These are phyloP conservation scores for Acanthaster planci DNA, from an alignment of 35 echinoderm and acorn worm genomes.

Conservation along the genomic window DNA sequence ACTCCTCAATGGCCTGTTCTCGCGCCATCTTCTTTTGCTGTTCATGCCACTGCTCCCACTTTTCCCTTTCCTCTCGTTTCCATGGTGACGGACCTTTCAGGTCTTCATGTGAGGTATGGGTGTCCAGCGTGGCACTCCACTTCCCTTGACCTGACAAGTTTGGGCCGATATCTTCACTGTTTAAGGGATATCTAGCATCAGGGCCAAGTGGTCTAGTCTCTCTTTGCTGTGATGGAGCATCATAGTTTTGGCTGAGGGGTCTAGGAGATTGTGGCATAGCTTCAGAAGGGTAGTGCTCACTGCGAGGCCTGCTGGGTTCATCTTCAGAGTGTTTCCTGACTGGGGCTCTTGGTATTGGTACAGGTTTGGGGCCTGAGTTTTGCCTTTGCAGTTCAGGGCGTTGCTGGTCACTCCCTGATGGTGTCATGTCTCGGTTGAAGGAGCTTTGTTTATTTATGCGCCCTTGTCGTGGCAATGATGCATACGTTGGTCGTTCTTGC, in stretches of 20 bases:
- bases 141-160: neutral
- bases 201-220: neutral
- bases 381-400: slow-evolving; percentile 63
- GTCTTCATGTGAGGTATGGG: neutral
- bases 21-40: slow-evolving; percentile 55
- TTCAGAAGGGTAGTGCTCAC: neutral
- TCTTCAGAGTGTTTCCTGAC: slow-evolving; percentile 37
- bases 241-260: slow-evolving; percentile 27
- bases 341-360: slow-evolving; percentile 59
- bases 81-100: slow-evolving; percentile 71
- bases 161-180: neutral
- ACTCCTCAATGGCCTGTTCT: slow-evolving; percentile 67
- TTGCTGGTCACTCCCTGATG: slow-evolving; percentile 63
- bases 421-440: slow-evolving; percentile 33
- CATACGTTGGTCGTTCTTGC: slow-evolving; percentile 51
- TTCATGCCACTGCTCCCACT: slow-evolving; percentile 66
- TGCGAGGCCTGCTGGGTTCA: slow-evolving; percentile 3
- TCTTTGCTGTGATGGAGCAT: slow-evolving; percentile 6
- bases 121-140: neutral
- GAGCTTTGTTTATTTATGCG: slow-evolving; percentile 76
- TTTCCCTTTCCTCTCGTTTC: slow-evolving; percentile 73
- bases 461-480: slow-evolving; percentile 80
- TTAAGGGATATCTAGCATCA: neutral
- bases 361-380: slow-evolving; percentile 76
- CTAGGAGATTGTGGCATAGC: slow-evolving; percentile 21